These are phyloP conservation scores for Odocoileus hemionus DNA, from an alignment of 2,113 vertebrate genomes.

Conservation along the genomic window DNA sequence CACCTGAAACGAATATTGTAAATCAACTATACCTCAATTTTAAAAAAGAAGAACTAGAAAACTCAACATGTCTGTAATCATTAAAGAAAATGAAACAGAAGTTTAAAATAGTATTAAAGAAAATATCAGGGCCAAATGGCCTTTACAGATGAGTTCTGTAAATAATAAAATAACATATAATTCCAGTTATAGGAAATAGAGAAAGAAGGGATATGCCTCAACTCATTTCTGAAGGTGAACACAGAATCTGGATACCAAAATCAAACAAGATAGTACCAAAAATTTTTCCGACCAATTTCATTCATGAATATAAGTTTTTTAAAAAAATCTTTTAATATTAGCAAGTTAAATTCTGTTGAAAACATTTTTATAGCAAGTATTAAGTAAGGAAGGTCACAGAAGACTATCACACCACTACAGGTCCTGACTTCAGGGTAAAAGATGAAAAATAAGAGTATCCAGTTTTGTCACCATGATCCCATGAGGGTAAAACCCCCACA, in stretches of 20 bases:
- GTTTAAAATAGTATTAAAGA: background rate
- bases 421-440: background rate
- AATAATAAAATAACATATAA: background rate
- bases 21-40: background rate
- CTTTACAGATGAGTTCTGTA: background rate
- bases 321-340: background rate
- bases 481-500: background rate
- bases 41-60: background rate
- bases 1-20: background rate
- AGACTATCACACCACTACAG: background rate
- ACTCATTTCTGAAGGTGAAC: background rate
- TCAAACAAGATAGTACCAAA: background rate
- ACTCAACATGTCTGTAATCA: background rate
- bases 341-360: background rate
- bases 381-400: background rate
- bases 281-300: background rate
- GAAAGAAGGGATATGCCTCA: background rate
- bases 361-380: background rate
- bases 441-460: background rate
- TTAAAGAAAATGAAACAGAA: background rate
- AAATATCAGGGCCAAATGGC: background rate
- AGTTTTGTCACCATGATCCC: background rate
- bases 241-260: background rate
- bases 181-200: background rate
- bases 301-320: background rate